Evolutionary conservation across 2,888 invertebrate genomes (phyloP), one percentile per base, ranked within the genome.

Genomic region (Mechanitis mazaeus): DNA sequence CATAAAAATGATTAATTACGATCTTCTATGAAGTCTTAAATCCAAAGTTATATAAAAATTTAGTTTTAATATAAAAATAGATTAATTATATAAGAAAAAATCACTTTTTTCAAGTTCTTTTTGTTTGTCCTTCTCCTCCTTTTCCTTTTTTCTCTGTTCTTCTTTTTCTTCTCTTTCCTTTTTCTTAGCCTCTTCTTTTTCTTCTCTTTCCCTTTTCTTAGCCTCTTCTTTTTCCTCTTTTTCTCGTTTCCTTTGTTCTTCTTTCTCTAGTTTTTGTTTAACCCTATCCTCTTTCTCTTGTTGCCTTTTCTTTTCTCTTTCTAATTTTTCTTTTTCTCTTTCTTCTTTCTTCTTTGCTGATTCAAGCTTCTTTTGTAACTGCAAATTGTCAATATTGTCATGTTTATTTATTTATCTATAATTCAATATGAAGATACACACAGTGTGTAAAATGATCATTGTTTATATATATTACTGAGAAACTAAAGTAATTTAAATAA

Each of bases 281-380:
- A 91, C 88, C 60, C 85, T 81, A 58, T 91, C 90, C 54, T 91
- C 90, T 73, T 91, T 90, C 61, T 90, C 90, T 65, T 85, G 84
- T 64, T 82, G 87, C 65, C 75, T 83, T 68, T 87, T 85, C 64
- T 80, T 81, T 47, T 91, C 89, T 31, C 83, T 72, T 60, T 91
- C 91, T 54, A 79, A 77, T 78, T 80, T 89, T 74, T 91, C 84
- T 71, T 84, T 89, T 67, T 91, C 88, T 60, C 82, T 87, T 70
- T 92, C 92, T 69, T 92, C 92, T 53, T 81, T 90, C 74, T 89
- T 92, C 72, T 92, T 93, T 5, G 90, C 89, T 20, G 85, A 90
- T 74, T 93, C 92, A 55, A 91, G 63, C 74, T 90, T 92, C 72
- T 91, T 93, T 74, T 92, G 91, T 2, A 91, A 58, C 85, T 92